Conservation (phyloP, 2,888 invertebrate species). For the Saturnia pavonia region DNA sequence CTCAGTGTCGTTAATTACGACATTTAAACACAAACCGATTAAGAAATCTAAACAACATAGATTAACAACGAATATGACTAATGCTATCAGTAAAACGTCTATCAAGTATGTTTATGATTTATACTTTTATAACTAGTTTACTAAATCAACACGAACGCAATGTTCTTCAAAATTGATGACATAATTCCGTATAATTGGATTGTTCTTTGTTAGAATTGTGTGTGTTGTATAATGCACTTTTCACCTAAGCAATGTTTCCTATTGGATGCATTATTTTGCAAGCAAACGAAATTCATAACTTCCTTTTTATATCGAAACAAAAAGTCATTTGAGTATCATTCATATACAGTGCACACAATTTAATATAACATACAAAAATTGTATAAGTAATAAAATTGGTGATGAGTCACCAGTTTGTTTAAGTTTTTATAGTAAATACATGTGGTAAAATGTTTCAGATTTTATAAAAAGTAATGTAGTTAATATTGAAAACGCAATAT, state of each 20-base stretch:
- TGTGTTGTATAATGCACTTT: conserved; percentile 33
- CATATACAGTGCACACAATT: conserved; percentile 25
- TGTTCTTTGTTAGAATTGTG: conserved; percentile 24
- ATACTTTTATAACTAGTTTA: conserved; percentile 3
- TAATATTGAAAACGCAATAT: background rate
- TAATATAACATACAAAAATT: conserved; percentile 27
- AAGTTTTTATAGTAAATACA: conserved; percentile 26
- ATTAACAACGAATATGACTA: background rate
- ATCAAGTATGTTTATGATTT: background rate
- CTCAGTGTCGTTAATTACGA: conserved; percentile 4
- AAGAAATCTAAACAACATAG: conserved; percentile 11
- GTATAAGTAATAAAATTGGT: conserved; percentile 24
- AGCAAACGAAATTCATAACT: background rate
- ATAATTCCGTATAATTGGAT: background rate
- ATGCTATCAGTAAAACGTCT: background rate
- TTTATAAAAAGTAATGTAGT: background rate
- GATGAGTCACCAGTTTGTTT: conserved; percentile 40
- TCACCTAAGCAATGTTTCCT: conserved; percentile 28
- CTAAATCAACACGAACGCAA: background rate
- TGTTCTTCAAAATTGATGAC: background rate
- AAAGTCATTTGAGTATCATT: conserved; percentile 28
- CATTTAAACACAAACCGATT: background rate
- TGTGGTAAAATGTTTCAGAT: background rate
- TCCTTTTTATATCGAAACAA: conserved; percentile 23
- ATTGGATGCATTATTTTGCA: conserved; percentile 24